Conservation (phyloP, 2,888 invertebrate species). For the Stenchaetothrips biformis region DNA sequence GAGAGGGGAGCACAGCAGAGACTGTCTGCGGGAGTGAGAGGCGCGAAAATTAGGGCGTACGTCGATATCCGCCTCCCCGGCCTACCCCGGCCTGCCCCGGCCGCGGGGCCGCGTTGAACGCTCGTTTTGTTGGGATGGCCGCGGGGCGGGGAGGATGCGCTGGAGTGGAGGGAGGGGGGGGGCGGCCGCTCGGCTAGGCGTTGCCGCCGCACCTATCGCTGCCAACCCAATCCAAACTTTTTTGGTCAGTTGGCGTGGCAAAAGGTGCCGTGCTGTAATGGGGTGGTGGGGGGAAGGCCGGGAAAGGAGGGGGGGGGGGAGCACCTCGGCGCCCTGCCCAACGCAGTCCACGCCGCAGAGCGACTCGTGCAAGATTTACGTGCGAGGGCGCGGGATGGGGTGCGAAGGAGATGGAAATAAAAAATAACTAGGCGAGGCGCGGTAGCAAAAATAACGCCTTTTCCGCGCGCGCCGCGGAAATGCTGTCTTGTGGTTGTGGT, state of each 20-base stretch:
- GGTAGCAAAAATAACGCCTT: too few relatives aligned
- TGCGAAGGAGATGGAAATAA: too few relatives aligned
- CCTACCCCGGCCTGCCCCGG: too few relatives aligned
- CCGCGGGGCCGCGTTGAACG: too few relatives aligned
- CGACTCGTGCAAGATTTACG: not conserved
- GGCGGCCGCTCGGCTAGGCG: not conserved
- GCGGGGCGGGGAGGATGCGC: too few relatives aligned
- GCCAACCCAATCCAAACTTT: not conserved
- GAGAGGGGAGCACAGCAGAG: too few relatives aligned
- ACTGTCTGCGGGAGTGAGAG: not conserved
- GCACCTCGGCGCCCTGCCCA: not conserved
- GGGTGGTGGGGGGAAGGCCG: not conserved
- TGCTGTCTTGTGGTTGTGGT: too few relatives aligned
- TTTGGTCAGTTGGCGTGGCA: not conserved
- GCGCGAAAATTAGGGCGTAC: not conserved
- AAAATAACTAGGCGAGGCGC: too few relatives aligned
- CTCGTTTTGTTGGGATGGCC: too few relatives aligned
- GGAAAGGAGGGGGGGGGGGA: not conserved
- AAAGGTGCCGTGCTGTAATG: not conserved
- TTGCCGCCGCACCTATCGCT: not conserved
- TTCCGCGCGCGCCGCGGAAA: too few relatives aligned
- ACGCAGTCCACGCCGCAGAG: not conserved
- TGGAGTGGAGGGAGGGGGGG: not conserved
- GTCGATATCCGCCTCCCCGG: too few relatives aligned
- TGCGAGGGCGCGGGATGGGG: not conserved